Conservation (phyloP, 2,888 invertebrate genomes). For the Agonopterix alstromeriana region DNA sequence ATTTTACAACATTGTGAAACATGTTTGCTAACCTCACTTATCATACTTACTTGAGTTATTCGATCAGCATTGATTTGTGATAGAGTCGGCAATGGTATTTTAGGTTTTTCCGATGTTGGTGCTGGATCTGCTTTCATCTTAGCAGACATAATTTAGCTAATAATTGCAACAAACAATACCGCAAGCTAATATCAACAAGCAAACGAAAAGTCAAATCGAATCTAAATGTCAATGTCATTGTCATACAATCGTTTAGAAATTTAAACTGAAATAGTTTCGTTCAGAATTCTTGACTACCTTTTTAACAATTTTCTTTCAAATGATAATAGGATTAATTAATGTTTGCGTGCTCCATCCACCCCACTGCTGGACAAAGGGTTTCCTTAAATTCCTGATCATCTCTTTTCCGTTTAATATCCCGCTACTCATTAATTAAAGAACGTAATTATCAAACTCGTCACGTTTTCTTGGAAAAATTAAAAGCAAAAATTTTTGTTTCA, state of each 20-base stretch:
- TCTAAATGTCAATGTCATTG: too few species aligned
- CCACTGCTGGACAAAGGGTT: too few species aligned
- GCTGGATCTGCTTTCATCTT: slow-evolving; percentile 54
- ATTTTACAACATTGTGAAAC: slow-evolving; percentile 20
- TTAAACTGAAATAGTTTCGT: too few species aligned
- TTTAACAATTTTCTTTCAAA: too few species aligned
- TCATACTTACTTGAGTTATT: slow-evolving; percentile 85
- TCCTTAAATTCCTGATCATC: too few species aligned
- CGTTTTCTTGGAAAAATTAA: background rate
- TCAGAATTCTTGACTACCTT: too few species aligned
- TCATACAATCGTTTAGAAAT: too few species aligned
- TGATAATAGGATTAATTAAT: too few species aligned
- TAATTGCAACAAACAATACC: slow-evolving; percentile 12
- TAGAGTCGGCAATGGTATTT: slow-evolving; percentile 85
- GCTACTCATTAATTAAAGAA: too few species aligned
- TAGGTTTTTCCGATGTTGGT: slow-evolving; percentile 52
- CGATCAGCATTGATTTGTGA: slow-evolving; percentile 94
- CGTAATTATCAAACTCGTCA: background rate
- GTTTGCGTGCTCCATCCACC: too few species aligned
- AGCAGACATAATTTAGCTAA: background rate
- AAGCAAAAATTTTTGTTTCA: slow-evolving; percentile 12
- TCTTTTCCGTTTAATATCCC: too few species aligned
- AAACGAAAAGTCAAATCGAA: slow-evolving; percentile 13
- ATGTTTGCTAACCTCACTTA: slow-evolving; percentile 33
- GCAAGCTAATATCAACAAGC: slow-evolving; percentile 11